Evolutionary conservation across 1,140 invertebrate species (phyloP).

Genomic region (Apocrypta bakeri): DNA sequence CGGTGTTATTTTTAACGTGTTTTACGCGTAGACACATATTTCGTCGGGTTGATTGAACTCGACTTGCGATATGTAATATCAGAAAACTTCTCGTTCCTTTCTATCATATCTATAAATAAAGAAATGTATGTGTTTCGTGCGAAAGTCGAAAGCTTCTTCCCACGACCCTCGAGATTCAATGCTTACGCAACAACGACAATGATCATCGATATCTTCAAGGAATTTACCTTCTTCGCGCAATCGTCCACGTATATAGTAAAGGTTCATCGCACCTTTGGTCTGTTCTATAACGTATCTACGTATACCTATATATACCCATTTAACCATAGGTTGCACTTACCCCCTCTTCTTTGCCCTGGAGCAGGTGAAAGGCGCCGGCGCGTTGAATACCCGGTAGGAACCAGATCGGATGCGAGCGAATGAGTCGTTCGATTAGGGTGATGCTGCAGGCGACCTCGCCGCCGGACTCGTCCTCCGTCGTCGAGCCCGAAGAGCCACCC

Average conservation of each 20-base stretch:
- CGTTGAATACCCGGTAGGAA: slow-evolving; percentile 95
- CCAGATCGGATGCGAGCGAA: slow-evolving; percentile 95
- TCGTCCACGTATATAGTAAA: too few species aligned
- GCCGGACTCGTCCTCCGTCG: slow-evolving; percentile 63
- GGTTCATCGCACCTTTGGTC: slow-evolving; percentile 14
- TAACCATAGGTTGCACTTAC: slow-evolving; percentile 75
- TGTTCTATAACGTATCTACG: not conserved
- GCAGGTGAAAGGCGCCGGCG: slow-evolving; percentile 91
- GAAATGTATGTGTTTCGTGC: too few species aligned
- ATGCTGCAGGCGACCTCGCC: slow-evolving; percentile 82
- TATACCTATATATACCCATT: too few species aligned
- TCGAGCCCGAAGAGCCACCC: slow-evolving; percentile 64
- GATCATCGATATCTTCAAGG: not conserved
- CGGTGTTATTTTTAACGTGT: slow-evolving; percentile 9
- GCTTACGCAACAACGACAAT: not conserved
- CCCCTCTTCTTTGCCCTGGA: slow-evolving; percentile 94
- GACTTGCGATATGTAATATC: not conserved
- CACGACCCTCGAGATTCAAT: not conserved
- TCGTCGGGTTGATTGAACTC: slow-evolving; percentile 14
- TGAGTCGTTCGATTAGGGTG: slow-evolving; percentile 88
- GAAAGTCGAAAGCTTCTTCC: not conserved
- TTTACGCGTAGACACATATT: not conserved
- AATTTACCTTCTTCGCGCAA: not conserved
- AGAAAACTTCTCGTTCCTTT: not conserved
- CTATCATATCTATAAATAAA: too few species aligned